Conservation (phyloP, 37 sponge, comb jelly and placozoan species). For the Geodia barretti region DNA sequence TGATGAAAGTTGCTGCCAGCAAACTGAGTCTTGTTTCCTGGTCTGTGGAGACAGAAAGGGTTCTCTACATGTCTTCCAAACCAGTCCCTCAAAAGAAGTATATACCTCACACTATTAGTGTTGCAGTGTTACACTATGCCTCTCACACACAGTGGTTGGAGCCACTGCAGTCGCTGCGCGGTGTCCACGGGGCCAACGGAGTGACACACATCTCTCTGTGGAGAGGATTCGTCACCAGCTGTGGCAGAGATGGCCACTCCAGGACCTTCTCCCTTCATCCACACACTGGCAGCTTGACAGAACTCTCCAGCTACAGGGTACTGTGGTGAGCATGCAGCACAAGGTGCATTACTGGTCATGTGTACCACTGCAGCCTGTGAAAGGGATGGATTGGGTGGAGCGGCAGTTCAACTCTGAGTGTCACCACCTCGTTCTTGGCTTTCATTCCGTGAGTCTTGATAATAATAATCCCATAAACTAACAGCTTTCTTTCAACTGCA, state of each 20-base stretch:
- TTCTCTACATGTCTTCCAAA: slow-evolving; percentile 68
- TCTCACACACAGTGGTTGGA: not conserved
- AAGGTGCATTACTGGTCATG: no score
- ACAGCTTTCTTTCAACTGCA: slow-evolving; percentile 2
- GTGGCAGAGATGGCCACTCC: slow-evolving; percentile 78
- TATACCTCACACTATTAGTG: not conserved
- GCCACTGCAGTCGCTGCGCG: slow-evolving; percentile 44
- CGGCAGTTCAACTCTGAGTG: slow-evolving; percentile 27
- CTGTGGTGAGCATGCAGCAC: not conserved
- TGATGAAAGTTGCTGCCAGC: not conserved
- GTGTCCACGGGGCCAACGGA: slow-evolving; percentile 81
- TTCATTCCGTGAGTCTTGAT: slow-evolving; percentile 55
- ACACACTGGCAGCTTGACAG: slow-evolving; percentile 20
- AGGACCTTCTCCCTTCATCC: slow-evolving; percentile 16
- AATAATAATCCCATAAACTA: no score
- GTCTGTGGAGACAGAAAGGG: slow-evolving; percentile 83
- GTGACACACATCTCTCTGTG: slow-evolving; percentile 47
- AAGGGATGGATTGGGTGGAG: slow-evolving; percentile 80
- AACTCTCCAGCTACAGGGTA: slow-evolving; percentile 55
- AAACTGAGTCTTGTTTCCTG: not conserved
- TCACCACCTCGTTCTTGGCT: slow-evolving; percentile 56
- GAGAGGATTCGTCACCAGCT: slow-evolving; percentile 20
- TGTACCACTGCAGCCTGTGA: slow-evolving; percentile 44
- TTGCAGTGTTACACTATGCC: not conserved
- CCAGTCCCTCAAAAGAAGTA: not conserved